Evolutionary conservation across 2,113 vertebrate genomes (phyloP).

Genomic region (Rhabdornis inornatus): DNA sequence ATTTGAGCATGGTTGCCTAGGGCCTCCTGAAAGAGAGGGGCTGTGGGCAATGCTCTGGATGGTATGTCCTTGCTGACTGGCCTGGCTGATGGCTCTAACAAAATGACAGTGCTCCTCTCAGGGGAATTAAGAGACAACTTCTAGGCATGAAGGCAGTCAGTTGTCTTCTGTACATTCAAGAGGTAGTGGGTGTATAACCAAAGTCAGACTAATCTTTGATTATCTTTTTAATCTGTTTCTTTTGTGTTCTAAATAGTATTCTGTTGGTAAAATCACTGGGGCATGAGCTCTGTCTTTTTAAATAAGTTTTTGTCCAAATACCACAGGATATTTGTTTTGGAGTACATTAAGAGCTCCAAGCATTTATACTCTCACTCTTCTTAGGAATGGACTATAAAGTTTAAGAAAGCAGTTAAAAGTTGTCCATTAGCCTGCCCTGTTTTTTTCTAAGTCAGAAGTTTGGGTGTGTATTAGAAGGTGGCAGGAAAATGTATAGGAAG

Average conservation of each 20-base stretch:
- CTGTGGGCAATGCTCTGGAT: background rate
- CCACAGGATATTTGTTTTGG: background rate
- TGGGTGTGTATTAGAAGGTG: fast-evolving
- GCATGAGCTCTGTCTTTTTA: background rate
- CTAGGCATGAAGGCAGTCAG: background rate
- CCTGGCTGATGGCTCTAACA: background rate
- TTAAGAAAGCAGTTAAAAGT: background rate
- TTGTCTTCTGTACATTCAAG: background rate
- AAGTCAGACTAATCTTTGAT: background rate
- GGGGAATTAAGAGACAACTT: background rate
- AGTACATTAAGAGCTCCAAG: background rate
- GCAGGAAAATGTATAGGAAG: background rate
- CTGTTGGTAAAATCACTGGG: background rate
- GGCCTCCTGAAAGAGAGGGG: background rate
- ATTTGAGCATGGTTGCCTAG: conserved; percentile 17
- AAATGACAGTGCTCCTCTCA: background rate
- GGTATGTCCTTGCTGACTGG: background rate
- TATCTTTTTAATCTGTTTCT: background rate
- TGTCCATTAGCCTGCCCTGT: background rate
- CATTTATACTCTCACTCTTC: background rate
- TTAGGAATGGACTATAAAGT: background rate
- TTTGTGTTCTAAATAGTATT: background rate
- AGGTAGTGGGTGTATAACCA: background rate
- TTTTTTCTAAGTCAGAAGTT: background rate
- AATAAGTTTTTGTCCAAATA: background rate